These are phyloP conservation scores for Rhopilema esculentum DNA, from an alignment of 30 jellyfish, hydroid and myxozoan species.

Conservation along the genomic window DNA sequence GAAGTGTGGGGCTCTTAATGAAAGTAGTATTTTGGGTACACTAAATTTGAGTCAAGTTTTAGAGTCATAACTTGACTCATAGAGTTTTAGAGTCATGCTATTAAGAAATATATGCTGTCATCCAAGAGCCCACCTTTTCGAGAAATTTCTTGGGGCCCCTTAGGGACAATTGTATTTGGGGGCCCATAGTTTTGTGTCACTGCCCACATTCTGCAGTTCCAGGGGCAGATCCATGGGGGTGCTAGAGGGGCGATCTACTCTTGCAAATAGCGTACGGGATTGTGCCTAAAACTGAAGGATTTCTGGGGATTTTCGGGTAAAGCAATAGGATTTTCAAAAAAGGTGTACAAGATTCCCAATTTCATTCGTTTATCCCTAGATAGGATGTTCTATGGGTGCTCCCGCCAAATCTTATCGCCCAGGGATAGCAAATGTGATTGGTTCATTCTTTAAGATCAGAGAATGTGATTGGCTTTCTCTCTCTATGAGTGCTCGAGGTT, in stretches of 20 bases:
- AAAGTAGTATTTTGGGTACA: background rate
- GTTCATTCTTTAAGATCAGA: background rate
- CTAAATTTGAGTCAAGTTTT: background rate
- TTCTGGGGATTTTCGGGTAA: background rate
- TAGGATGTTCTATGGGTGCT: background rate
- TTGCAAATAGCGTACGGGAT: background rate
- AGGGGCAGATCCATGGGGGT: background rate
- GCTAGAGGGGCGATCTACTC: background rate
- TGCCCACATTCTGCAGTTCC: background rate
- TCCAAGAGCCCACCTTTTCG: background rate
- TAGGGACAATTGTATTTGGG: background rate
- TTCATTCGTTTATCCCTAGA: background rate
- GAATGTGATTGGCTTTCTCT: background rate
- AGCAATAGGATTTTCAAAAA: background rate
- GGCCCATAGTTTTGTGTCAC: background rate
- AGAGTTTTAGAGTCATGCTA: background rate
- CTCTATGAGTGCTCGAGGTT: background rate
- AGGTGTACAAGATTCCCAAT: background rate
- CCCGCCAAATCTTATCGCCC: background rate
- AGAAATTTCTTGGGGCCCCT: background rate
- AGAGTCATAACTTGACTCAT: background rate
- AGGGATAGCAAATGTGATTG: background rate
- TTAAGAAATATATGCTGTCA: background rate
- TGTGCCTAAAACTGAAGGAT: background rate
- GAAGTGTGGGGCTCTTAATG: background rate